Evolutionary conservation across 2,888 invertebrate species (phyloP).

Genomic region (Norana najaformis): DNA sequence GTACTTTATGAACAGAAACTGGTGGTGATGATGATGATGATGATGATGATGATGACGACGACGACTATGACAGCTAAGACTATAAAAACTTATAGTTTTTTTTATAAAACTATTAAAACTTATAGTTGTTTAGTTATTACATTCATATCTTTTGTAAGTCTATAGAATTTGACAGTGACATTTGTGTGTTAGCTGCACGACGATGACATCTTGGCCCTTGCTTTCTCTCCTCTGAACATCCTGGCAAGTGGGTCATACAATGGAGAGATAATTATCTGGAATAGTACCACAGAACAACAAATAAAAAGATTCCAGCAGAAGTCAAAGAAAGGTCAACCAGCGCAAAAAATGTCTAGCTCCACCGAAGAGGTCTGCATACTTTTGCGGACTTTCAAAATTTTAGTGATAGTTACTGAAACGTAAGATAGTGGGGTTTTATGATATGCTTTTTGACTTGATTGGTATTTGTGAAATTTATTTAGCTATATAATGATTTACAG

Average conservation of each 20-base stretch:
- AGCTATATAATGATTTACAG: too few relatives aligned
- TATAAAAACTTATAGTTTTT: too few relatives aligned
- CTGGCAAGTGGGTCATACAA: conserved; percentile 61
- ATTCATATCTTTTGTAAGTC: too few relatives aligned
- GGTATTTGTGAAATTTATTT: neutral
- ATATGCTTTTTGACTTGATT: neutral
- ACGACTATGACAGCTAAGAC: too few relatives aligned
- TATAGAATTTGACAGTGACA: neutral
- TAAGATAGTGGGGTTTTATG: neutral
- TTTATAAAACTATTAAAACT: too few relatives aligned
- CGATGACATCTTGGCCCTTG: conserved; percentile 60
- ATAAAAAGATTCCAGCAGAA: conserved; percentile 51
- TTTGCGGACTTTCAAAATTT: neutral
- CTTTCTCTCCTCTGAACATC: conserved; percentile 55
- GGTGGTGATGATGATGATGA: neutral
- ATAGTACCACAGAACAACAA: conserved; percentile 60
- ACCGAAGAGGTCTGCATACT: conserved; percentile 32
- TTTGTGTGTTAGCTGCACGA: conserved; percentile 51
- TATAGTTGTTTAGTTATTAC: too few relatives aligned
- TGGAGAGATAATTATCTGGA: conserved; percentile 62
- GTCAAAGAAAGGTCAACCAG: conserved; percentile 37
- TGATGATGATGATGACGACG: too few relatives aligned
- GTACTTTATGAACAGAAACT: neutral
- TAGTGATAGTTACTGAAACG: neutral
- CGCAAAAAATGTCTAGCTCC: conserved; percentile 20